Conservation (phyloP, 1,140 invertebrate genomes). For the Papilio dardanus region DNA sequence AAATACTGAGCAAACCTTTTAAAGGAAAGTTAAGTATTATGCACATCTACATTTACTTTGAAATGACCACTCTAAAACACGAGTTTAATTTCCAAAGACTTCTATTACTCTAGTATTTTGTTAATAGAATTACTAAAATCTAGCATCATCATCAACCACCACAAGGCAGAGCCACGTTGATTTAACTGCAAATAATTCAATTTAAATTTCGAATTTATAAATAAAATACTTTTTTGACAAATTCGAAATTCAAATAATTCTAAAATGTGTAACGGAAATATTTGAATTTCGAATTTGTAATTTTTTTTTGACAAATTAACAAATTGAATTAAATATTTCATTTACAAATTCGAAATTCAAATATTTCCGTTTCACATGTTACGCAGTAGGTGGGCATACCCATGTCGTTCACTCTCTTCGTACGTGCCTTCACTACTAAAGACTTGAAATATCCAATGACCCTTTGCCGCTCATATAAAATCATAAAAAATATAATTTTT, state of each 20-base stretch:
- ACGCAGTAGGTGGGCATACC: constrained; percentile 13
- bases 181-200: too few relatives aligned
- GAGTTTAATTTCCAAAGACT: neutral
- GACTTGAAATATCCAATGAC: constrained; percentile 16
- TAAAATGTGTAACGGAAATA: constrained; percentile 9
- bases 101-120: neutral
- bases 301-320: too few relatives aligned
- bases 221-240: too few relatives aligned
- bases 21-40: constrained; percentile 14
- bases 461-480: constrained; percentile 12
- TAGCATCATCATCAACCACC: too few relatives aligned
- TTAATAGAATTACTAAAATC: neutral
- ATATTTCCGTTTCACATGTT: constrained; percentile 10
- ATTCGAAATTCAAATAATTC: too few relatives aligned
- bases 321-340: too few relatives aligned
- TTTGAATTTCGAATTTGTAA: constrained; percentile 10
- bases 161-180: too few relatives aligned
- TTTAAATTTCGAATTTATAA: too few relatives aligned
- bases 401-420: constrained; percentile 14
- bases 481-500: neutral
- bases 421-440: constrained; percentile 28
- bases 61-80: constrained; percentile 18
- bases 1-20: constrained; percentile 30
- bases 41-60: constrained; percentile 8
- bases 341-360: constrained; percentile 8